A percentile compares a stretch with the other conserved stretches of the same genome.
Evolutionary conservation across 2,797 vertebrate species (phyloP).

Genomic region (Manis crassicaudata): DNA sequence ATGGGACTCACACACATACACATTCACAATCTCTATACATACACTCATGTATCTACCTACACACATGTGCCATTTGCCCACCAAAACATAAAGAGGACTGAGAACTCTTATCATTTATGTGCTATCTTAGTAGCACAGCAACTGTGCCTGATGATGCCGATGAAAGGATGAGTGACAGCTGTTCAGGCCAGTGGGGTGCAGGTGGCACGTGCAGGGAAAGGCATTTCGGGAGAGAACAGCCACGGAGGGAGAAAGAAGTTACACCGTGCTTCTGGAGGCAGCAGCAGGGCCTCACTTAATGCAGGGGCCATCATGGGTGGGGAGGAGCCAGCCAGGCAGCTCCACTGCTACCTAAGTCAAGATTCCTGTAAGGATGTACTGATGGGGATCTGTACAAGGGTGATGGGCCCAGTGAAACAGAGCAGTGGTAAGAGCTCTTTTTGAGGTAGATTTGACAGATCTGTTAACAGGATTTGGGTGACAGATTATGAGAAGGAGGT

Average conservation of each 20-base stretch:
- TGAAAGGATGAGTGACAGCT: background rate
- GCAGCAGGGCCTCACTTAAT: background rate
- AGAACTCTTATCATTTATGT: background rate
- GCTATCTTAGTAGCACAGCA: background rate
- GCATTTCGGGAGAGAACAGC: background rate
- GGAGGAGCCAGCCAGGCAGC: background rate
- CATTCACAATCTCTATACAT: background rate
- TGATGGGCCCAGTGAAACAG: background rate
- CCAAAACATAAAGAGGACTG: background rate
- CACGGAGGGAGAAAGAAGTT: background rate
- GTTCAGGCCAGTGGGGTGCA: background rate
- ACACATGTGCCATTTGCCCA: background rate
- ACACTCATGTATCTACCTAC: background rate
- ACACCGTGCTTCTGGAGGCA: background rate
- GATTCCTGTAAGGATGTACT: background rate
- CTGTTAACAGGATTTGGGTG: background rate
- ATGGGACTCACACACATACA: background rate
- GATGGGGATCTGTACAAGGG: background rate
- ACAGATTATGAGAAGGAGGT: background rate
- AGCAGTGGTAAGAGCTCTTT: background rate
- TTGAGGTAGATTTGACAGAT: background rate
- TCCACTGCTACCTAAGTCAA: background rate
- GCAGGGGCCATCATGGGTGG: accelerated
- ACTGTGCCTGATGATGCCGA: background rate
- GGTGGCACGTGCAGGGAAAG: background rate